Conservation (phyloP, 2,888 invertebrate genomes). For the Baccha elongata region DNA sequence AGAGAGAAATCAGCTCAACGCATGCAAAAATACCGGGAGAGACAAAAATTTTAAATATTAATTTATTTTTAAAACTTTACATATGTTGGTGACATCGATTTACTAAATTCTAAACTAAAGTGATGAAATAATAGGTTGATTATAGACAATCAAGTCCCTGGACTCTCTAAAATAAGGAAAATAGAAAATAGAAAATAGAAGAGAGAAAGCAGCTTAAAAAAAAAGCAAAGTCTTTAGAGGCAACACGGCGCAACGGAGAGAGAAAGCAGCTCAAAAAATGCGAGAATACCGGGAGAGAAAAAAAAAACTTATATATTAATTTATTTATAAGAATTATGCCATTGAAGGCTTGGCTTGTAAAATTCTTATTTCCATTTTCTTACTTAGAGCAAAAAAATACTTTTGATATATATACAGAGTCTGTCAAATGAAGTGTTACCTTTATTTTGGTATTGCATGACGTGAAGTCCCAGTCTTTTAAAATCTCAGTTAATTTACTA, state of each 20-base stretch:
- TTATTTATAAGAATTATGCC: constrained; percentile 38
- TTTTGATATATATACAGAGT: too few relatives aligned
- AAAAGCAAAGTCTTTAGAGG: constrained; percentile 35
- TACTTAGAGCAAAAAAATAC: constrained; percentile 51
- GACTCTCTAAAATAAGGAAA: too few relatives aligned
- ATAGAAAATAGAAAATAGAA: too few relatives aligned
- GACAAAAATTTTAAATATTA: constrained; percentile 57
- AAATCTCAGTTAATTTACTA: too few relatives aligned
- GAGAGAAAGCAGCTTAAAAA: too few relatives aligned
- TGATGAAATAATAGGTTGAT: too few relatives aligned
- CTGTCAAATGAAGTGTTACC: too few relatives aligned
- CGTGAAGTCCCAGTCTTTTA: too few relatives aligned
- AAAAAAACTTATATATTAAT: constrained; percentile 54
- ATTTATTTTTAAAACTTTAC: constrained; percentile 42
- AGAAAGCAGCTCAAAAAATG: constrained; percentile 46
- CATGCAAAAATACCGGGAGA: constrained; percentile 42
- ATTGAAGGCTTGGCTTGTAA: constrained; percentile 23
- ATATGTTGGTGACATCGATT: too few relatives aligned
- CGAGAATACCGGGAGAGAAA: constrained; percentile 48
- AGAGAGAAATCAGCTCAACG: constrained; percentile 53
- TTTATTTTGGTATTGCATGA: too few relatives aligned
- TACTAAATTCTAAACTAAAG: too few relatives aligned
- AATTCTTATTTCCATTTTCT: constrained; percentile 35
- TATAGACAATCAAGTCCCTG: too few relatives aligned
- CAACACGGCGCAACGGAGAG: constrained; percentile 49